These are phyloP conservation scores for Arge pagana DNA, from an alignment of 2,888 invertebrate genomes.

Conservation along the genomic window DNA sequence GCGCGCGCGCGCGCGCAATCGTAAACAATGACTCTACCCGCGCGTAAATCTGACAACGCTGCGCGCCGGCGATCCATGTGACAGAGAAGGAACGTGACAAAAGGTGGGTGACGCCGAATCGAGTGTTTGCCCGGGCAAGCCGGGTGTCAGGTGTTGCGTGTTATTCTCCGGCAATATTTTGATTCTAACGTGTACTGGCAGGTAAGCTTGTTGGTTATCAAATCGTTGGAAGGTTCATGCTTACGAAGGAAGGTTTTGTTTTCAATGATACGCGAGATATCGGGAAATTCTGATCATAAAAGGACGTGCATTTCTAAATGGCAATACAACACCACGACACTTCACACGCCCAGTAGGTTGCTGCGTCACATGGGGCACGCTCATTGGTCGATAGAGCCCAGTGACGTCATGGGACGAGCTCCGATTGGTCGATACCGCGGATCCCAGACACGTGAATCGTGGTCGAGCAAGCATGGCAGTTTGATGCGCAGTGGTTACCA, in stretches of 20 bases:
- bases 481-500: slow-evolving; percentile 58
- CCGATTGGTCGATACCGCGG: slow-evolving; percentile 53
- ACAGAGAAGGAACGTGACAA: slow-evolving; percentile 57
- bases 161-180: slow-evolving; percentile 23
- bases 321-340: slow-evolving; percentile 25
- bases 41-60: slow-evolving; percentile 25
- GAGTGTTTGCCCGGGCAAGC: slow-evolving; percentile 54
- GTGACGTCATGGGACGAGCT: slow-evolving; percentile 54
- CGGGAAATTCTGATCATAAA: slow-evolving; percentile 18
- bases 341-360: slow-evolving; percentile 40
- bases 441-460: slow-evolving; percentile 60
- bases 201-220: slow-evolving; percentile 29
- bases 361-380: slow-evolving; percentile 60
- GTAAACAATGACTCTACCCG: slow-evolving; percentile 39
- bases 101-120: slow-evolving; percentile 55
- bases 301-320: slow-evolving; percentile 23
- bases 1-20: slow-evolving; percentile 39
- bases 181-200: slow-evolving; percentile 37
- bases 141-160: slow-evolving; percentile 48
- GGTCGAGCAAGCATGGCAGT: slow-evolving; percentile 59
- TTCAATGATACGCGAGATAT: slow-evolving; percentile 9
- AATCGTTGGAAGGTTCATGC: neutral
- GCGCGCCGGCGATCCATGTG: slow-evolving; percentile 50
- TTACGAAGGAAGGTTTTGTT: slow-evolving; percentile 3
- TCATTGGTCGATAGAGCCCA: slow-evolving; percentile 60